Evolutionary conservation across 2,113 vertebrate genomes (phyloP).

Genomic region (Trichechus manatus): DNA sequence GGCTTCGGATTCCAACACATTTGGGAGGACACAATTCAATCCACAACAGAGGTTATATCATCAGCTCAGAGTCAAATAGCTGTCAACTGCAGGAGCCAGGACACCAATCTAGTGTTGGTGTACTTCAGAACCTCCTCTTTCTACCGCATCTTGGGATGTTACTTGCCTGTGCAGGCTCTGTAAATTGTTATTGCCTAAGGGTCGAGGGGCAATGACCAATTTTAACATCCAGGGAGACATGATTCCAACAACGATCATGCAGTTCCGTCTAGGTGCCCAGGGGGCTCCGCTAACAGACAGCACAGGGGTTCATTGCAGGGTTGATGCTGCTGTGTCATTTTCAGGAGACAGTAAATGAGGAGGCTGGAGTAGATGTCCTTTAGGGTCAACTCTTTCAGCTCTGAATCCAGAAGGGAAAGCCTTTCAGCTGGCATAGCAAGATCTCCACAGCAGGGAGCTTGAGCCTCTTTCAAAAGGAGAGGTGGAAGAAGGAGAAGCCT

Average conservation of each 20-base stretch:
- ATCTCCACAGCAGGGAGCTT: not conserved
- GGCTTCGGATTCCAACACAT: not conserved
- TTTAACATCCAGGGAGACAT: not conserved
- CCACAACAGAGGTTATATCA: not conserved
- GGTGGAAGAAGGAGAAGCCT: not conserved
- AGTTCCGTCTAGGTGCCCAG: not conserved
- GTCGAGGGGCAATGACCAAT: not conserved
- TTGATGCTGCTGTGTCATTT: not conserved
- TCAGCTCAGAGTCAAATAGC: not conserved
- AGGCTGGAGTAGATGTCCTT: not conserved
- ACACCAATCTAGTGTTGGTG: not conserved
- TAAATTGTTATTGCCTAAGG: not conserved
- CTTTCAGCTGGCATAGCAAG: not conserved
- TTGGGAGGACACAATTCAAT: not conserved
- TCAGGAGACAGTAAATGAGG: not conserved
- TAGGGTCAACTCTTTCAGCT: not conserved
- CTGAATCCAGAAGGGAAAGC: not conserved
- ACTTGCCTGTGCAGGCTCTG: not conserved
- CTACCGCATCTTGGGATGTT: not conserved
- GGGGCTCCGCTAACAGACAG: not conserved
- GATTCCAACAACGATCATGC: not conserved
- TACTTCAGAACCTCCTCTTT: not conserved
- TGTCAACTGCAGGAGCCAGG: not conserved
- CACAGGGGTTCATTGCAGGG: not conserved
- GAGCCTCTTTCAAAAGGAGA: not conserved